Conservation (phyloP, 2,113 vertebrate genomes). For the Grammomys dolichurus region DNA sequence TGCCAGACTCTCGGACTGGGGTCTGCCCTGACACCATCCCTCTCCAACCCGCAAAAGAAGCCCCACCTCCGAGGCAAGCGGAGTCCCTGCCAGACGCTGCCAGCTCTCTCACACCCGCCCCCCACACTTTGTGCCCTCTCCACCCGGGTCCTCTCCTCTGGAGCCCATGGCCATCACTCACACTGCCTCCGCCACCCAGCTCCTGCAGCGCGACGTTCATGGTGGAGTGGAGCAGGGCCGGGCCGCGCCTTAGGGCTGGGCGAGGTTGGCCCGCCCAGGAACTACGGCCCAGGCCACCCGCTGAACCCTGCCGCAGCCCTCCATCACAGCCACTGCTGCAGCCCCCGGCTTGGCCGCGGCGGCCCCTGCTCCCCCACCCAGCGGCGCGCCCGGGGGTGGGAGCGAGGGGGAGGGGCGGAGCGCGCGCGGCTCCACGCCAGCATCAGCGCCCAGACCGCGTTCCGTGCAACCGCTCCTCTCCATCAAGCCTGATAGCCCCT, state of each 20-base stretch:
- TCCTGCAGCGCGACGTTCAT: slow-evolving; percentile 89
- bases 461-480: background rate
- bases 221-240: slow-evolving; percentile 69
- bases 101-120: background rate
- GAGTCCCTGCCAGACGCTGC: background rate
- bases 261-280: slow-evolving; percentile 32
- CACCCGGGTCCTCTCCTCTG: background rate
- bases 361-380: slow-evolving; percentile 49
- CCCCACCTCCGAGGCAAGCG: background rate
- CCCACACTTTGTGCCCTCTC: background rate
- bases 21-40: background rate
- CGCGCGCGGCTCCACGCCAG: background rate
- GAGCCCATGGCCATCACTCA: slow-evolving; percentile 60
- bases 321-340: slow-evolving; percentile 16
- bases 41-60: background rate
- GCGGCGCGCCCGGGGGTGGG: slow-evolving; percentile 45
- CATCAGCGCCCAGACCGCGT: background rate
- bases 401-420: slow-evolving; percentile 57
- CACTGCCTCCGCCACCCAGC: slow-evolving; percentile 82
- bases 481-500: background rate
- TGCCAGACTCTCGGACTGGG: background rate
- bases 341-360: slow-evolving; percentile 2
- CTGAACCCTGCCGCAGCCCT: background rate
- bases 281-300: slow-evolving; percentile 18
- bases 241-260: slow-evolving; percentile 66